Evolutionary conservation across 53 echinoderm and acorn worm genomes (phyloP), one percentile per base, ranked within the genome.

Genomic region (Holothuria scabra): DNA sequence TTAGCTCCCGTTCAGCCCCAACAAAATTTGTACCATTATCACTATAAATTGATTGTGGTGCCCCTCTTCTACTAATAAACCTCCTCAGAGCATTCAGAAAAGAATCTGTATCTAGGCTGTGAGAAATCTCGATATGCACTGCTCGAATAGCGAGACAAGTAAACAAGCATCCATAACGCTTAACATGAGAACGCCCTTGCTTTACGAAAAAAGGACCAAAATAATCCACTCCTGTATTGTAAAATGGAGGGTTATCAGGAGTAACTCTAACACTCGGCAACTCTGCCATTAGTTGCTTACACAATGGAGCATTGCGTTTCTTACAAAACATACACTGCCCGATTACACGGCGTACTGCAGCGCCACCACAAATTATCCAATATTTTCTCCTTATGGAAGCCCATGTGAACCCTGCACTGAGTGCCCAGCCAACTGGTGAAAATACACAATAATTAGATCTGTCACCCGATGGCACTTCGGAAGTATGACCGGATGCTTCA

Each of bases 61-160:
- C 25, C 60, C 25, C n/a, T 60, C 60, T 60, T 60, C 60, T 60
- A 60, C 60, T 60, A 8, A 60, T 60, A 60, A 60, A 60, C 60
- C 60, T 3, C 60, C 60, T 60, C 25, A 60, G 5, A 8, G 8
- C 60, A 8, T 60, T 60, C n/a, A 60, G n/a, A 25, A 60, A 60
- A n/a, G 60, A 60, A 25, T 25, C 25, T 60, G 60, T 60, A 8
- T 60, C 60, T 25, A 60, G 25, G n/a, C n/a, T 22, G 8, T 60
- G 60, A 22, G 60, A 60, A 22, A 60, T 60, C 25, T 60, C 60
- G n/a, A 60, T 60, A 8, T 60, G 60, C n/a, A 60, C 60, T 22
- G 60, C 60, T 5, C 60, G 60, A 5, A 25, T 60, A 60, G 60
- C 60, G n/a, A 60, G 25, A 60, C 60, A 60, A n/a, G 60, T 60